Percentiles rank a stretch among this genome's conserved stretches.
Evolutionary conservation across 2,797 vertebrate species (phyloP).

Genomic region (Sebastes diploproa): DNA sequence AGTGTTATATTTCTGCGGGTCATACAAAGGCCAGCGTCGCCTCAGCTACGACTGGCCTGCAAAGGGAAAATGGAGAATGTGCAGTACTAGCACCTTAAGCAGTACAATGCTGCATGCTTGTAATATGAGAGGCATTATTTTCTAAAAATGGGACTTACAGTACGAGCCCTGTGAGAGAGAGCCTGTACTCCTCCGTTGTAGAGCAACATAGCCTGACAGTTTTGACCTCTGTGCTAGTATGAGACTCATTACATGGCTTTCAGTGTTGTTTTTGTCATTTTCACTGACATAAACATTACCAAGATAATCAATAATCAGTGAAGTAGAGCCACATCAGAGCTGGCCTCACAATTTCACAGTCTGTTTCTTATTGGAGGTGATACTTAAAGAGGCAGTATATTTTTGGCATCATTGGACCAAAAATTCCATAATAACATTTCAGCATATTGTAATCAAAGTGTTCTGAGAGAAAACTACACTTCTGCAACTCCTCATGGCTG

Average conservation of each 20-base stretch:
- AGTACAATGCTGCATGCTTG: slow-evolving; percentile 34
- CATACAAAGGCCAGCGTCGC: slow-evolving; percentile 55
- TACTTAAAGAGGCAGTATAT: not conserved
- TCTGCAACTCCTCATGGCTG: no score
- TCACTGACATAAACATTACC: slow-evolving; percentile 30
- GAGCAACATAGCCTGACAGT: slow-evolving; percentile 16
- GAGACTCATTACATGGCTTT: slow-evolving; percentile 47
- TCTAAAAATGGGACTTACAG: slow-evolving; percentile 24
- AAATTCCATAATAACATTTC: no score
- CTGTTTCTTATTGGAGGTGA: slow-evolving; percentile 3
- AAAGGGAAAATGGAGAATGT: slow-evolving; percentile 47
- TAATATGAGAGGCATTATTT: slow-evolving; percentile 53
- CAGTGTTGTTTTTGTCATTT: slow-evolving; percentile 21
- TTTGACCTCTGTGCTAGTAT: slow-evolving; percentile 16
- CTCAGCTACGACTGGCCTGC: slow-evolving; percentile 33
- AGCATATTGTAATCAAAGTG: no score
- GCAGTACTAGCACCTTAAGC: slow-evolving; percentile 40
- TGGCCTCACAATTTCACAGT: slow-evolving; percentile 7
- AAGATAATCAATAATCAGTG: slow-evolving; percentile 54
- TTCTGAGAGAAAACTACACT: no score
- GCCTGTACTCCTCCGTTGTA: not conserved
- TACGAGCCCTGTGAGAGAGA: slow-evolving; percentile 29
- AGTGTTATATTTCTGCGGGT: slow-evolving; percentile 69
- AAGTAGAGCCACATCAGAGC: slow-evolving; percentile 31
- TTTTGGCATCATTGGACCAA: no score